phyloP scores from a whole-genome alignment of 2,797 vertebrate species.

The Leucoraja ocellata region DNA sequence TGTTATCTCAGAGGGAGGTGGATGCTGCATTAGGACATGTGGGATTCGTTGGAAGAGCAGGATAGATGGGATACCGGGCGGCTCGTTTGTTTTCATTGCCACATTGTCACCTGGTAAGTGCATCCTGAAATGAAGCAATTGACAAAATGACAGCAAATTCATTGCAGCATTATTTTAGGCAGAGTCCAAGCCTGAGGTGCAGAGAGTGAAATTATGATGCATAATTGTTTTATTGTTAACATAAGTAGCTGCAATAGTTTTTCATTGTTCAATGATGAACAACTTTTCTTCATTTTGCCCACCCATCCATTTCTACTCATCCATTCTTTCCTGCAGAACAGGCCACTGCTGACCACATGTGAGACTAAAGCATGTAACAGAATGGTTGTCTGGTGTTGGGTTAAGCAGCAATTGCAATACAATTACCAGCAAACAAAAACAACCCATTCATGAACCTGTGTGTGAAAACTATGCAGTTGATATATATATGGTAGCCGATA shows the following conservation, averaged over 20 bases:
- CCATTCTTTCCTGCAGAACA: neutral
- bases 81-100: neutral
- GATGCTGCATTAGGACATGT: neutral
- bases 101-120: neutral
- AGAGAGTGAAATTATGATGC: neutral
- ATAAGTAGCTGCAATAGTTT: neutral
- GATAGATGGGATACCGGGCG: neutral
- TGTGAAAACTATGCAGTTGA: neutral
- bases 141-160: neutral
- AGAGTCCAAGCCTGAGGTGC: neutral
- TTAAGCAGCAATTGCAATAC: neutral
- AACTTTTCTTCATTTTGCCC: neutral
- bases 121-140: neutral
- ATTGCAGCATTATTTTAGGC: neutral
- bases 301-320: neutral
- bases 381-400: neutral
- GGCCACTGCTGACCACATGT: neutral
- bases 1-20: neutral
- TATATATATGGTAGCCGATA: neutral
- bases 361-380: neutral
- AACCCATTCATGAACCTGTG: neutral
- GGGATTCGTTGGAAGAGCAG: neutral
- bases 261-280: neutral
- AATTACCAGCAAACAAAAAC: neutral
- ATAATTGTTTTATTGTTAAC: neutral